Conservation (phyloP, 2,113 vertebrate genomes). For the Heterocephalus glaber region DNA sequence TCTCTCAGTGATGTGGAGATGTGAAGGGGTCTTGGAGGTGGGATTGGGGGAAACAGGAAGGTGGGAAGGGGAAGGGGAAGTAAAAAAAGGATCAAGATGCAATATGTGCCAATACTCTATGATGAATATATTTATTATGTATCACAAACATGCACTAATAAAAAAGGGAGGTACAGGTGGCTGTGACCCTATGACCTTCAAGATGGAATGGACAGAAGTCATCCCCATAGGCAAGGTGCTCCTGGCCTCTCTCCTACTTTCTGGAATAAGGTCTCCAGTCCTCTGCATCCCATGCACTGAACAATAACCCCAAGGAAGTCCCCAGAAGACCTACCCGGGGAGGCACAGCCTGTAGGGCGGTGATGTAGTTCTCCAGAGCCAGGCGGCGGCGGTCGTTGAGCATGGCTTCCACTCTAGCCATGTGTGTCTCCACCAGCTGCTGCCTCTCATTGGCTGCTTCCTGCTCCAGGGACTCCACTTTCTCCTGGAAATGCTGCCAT, state of each 20-base stretch:
- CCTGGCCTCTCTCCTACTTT: not conserved
- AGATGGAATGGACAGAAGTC: not conserved
- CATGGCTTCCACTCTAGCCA: slow-evolving; percentile 97
- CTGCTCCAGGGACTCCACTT: slow-evolving; percentile 97
- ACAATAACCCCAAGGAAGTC: not conserved
- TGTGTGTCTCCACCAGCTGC: slow-evolving; percentile 98
- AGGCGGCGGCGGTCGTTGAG: slow-evolving; percentile 96
- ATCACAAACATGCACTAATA: not conserved
- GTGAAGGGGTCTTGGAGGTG: not conserved
- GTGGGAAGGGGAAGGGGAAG: not conserved
- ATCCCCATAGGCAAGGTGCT: not conserved
- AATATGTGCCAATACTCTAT: not conserved
- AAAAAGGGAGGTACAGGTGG: not conserved
- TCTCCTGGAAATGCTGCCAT: slow-evolving; percentile 97
- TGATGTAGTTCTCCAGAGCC: slow-evolving; percentile 97
- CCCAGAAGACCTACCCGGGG: slow-evolving; percentile 83
- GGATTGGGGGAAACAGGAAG: no score
- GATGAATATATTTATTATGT: not conserved
- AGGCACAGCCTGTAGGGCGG: slow-evolving; percentile 92
- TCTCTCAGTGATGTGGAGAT: not conserved
- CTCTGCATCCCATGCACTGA: not conserved
- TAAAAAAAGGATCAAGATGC: not conserved
- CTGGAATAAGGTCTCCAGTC: not conserved
- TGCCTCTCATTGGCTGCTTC: slow-evolving; percentile 97
- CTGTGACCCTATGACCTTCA: not conserved